Evolutionary conservation across 1,140 invertebrate genomes (phyloP).

Genomic region (Brachionus koreanus): DNA sequence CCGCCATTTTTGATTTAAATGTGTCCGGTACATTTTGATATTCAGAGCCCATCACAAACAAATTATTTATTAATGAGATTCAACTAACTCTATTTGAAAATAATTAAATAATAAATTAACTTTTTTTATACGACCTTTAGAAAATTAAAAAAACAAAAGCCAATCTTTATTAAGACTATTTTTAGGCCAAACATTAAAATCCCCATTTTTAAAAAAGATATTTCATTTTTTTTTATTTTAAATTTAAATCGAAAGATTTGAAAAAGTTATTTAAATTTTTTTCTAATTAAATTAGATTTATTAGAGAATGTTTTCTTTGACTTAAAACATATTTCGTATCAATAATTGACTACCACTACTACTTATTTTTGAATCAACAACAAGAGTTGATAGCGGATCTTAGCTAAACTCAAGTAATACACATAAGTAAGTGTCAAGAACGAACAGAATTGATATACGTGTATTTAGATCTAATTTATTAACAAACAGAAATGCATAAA

Average conservation of each 20-base stretch:
- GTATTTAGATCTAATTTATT: background rate
- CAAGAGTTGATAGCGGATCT: background rate
- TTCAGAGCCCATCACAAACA: slow-evolving; percentile 8
- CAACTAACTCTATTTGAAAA: slow-evolving; percentile 13
- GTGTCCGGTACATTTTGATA: background rate
- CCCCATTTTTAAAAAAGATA: too few relatives aligned
- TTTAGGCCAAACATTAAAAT: background rate
- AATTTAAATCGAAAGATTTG: background rate
- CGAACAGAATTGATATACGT: background rate
- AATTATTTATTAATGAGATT: background rate
- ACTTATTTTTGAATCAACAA: too few relatives aligned
- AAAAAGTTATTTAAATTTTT: background rate
- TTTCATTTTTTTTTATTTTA: background rate
- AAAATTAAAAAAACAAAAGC: background rate
- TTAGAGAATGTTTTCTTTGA: background rate
- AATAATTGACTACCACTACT: background rate
- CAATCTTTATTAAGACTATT: background rate
- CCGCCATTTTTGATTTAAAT: background rate
- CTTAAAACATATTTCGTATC: background rate
- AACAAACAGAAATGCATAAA: background rate
- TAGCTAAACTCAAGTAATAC: background rate
- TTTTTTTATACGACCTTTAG: background rate
- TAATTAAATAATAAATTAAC: background rate
- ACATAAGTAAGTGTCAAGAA: slow-evolving; percentile 1
- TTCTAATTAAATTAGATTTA: background rate